A percentile compares a stretch with the other conserved stretches of the same genome.
Evolutionary conservation across 2,888 invertebrate genomes (phyloP).

Genomic region (Nowickia ferox): DNA sequence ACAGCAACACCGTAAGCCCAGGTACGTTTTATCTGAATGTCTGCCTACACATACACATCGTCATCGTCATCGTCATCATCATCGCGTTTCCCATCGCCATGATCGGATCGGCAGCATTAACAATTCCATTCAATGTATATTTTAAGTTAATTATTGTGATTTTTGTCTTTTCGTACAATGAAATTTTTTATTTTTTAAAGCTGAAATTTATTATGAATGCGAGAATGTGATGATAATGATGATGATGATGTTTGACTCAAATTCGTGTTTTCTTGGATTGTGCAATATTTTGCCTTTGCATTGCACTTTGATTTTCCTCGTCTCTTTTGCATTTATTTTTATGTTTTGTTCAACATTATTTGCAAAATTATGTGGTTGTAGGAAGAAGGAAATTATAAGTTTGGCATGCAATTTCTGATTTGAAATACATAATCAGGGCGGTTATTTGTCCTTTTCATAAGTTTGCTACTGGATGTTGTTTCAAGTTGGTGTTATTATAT

Average conservation of each 20-base stretch:
- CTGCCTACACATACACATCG: conserved; percentile 57
- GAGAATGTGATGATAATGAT: conserved; percentile 12
- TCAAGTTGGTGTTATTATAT: conserved; percentile 24
- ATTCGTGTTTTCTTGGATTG: conserved; percentile 45
- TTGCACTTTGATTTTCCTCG: background rate
- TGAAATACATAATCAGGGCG: conserved; percentile 61
- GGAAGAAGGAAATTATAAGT: conserved; percentile 68
- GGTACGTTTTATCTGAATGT: conserved; percentile 22
- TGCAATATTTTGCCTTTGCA: conserved; percentile 32
- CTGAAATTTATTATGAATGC: conserved; percentile 38
- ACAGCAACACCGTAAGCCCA: conserved; percentile 11
- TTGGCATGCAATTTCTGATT: conserved; percentile 69
- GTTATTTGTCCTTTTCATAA: conserved; percentile 64
- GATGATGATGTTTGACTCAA: conserved; percentile 39
- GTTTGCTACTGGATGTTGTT: conserved; percentile 57
- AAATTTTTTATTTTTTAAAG: conserved; percentile 18
- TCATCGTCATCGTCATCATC: conserved; percentile 1
- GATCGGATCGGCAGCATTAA: conserved; percentile 37
- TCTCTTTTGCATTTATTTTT: background rate
- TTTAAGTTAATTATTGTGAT: conserved; percentile 65
- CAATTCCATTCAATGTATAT: conserved; percentile 44
- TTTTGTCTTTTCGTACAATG: conserved; percentile 38
- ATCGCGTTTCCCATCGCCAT: background rate
- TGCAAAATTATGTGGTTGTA: conserved; percentile 52
- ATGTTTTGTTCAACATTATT: conserved; percentile 44